These are phyloP conservation scores for Cephus cinctus DNA, from an alignment of 1,140 invertebrate species.

Conservation along the genomic window DNA sequence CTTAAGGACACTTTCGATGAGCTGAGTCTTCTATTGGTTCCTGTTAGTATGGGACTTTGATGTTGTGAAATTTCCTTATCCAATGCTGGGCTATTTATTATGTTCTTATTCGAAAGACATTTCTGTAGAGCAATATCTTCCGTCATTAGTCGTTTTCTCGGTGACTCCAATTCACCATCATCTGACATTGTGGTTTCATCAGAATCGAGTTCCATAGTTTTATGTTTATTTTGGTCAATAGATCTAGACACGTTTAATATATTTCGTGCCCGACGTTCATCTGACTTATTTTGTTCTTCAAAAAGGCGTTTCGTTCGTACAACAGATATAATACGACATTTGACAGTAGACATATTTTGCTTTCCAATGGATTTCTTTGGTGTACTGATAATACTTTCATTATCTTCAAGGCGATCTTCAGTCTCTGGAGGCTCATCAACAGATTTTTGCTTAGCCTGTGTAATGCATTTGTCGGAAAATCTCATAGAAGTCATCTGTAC, in stretches of 20 bases:
- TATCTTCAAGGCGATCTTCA: conserved; percentile 1
- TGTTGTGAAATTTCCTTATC: no score
- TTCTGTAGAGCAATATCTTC: conserved; percentile 1
- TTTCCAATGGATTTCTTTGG: conserved; percentile 16
- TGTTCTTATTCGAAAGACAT: no score
- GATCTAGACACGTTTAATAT: background rate
- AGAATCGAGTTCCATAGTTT: no score
- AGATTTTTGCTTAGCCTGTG: background rate
- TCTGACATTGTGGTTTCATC: no score
- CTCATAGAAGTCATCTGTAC: conserved; percentile 14
- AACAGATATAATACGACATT: conserved; percentile 4
- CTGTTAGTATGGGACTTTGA: no score
- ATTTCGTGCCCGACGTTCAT: conserved; percentile 5
- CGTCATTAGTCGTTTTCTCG: background rate
- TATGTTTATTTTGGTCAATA: conserved; percentile 13
- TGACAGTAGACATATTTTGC: background rate
- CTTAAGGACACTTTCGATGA: no score
- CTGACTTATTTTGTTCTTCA: background rate
- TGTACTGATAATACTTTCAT: conserved; percentile 18
- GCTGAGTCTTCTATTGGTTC: no score
- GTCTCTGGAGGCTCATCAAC: background rate
- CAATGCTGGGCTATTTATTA: no score
- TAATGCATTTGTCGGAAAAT: background rate
- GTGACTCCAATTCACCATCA: no score
- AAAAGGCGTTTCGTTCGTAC: conserved; percentile 21